Evolutionary conservation across 2,888 invertebrate genomes (phyloP).

Genomic region (Drosophila koepferae): DNA sequence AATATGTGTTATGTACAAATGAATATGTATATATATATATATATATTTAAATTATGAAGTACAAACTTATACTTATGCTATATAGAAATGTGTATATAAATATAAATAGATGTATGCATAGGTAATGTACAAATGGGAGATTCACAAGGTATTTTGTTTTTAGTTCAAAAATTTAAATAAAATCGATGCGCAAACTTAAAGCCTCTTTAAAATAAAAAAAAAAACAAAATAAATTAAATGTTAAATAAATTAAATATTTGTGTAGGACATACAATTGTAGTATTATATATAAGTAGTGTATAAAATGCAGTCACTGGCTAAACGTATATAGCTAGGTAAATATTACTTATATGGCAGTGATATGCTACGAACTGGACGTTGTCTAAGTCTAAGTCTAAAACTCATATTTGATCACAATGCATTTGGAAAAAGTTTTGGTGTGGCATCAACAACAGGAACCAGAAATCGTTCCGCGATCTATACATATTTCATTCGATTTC

Average conservation of each 20-base stretch:
- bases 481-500: constrained; percentile 17
- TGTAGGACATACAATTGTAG: constrained; percentile 1
- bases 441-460: constrained; percentile 68
- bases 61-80: neutral
- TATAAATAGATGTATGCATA: constrained; percentile 25
- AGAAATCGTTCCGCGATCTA: constrained; percentile 51
- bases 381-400: constrained; percentile 57
- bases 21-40: constrained; percentile 4
- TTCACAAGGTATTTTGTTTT: constrained; percentile 39
- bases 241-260: constrained; percentile 46
- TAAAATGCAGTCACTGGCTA: constrained; percentile 77
- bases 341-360: constrained; percentile 75
- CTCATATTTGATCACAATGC: constrained; percentile 75
- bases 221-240: constrained; percentile 51
- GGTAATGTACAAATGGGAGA: constrained; percentile 66
- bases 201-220: constrained; percentile 62
- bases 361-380: constrained; percentile 58
- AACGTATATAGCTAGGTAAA: constrained; percentile 41
- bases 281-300: constrained; percentile 30
- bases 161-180: constrained; percentile 27
- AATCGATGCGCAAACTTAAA: constrained; percentile 65
- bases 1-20: constrained; percentile 37
- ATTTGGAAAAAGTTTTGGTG: constrained; percentile 78
- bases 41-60: constrained; percentile 12
- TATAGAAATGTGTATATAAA: constrained; percentile 18